Evolutionary conservation across 2,113 vertebrate species (phyloP).

Genomic region (Phycodurus eques): DNA sequence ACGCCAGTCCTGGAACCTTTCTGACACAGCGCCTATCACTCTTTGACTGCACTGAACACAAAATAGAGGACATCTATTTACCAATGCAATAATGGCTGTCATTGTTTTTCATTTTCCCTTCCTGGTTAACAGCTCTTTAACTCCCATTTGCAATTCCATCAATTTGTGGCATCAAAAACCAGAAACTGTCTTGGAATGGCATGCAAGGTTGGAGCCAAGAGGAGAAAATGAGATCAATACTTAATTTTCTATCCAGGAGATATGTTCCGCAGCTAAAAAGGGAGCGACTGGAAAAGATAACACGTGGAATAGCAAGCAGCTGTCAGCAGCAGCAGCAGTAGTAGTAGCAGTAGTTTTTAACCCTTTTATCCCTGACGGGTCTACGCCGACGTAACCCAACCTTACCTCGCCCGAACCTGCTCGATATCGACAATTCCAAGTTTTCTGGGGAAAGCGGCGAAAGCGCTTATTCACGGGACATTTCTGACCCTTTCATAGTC

Average conservation of each 20-base stretch:
- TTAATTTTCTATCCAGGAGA: slow-evolving; percentile 77
- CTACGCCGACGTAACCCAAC: too few relatives aligned
- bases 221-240: slow-evolving; percentile 78
- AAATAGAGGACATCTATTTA: neutral
- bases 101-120: slow-evolving; percentile 6
- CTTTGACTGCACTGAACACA: neutral
- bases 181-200: slow-evolving; percentile 16
- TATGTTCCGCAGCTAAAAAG: slow-evolving; percentile 73
- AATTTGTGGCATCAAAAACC: slow-evolving; percentile 19
- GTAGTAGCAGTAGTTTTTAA: too few relatives aligned
- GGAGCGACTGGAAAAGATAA: slow-evolving; percentile 69
- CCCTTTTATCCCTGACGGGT: too few relatives aligned
- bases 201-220: slow-evolving; percentile 36
- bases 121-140: slow-evolving; percentile 24
- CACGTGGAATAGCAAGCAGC: slow-evolving; percentile 73
- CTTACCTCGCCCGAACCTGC: too few relatives aligned
- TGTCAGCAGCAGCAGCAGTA: neutral
- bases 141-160: slow-evolving; percentile 54
- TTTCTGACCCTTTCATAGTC: too few relatives aligned
- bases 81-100: slow-evolving; percentile 5
- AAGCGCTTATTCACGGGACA: too few relatives aligned
- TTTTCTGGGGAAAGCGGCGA: too few relatives aligned
- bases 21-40: neutral
- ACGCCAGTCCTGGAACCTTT: neutral
- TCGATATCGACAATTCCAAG: too few relatives aligned